Base-by-base conservation (phyloP, 1,140 invertebrate genomes). In the Saccostrea cuccullata region DNA sequence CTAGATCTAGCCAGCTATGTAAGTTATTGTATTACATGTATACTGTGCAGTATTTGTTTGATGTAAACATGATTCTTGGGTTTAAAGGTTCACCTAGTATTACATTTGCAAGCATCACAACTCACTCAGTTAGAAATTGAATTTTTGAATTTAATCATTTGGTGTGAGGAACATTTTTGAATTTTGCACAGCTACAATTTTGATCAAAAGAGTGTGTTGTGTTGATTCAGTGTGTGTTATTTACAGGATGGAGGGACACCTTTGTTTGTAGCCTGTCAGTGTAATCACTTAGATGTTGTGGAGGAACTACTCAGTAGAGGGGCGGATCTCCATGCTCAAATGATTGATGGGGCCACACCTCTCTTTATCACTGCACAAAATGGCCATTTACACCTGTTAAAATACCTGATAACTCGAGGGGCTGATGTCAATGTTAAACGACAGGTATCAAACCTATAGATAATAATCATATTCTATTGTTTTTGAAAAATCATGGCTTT, bases 231-330 rank as follows among this genome's bases (percentile, higher is more conserved):
- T 30, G 9, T 83, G 15, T 88, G 55, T 88, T 67, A 82, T 91
- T 87, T 84, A 23, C 94, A 98, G 97, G 98, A 99, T 95, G 98
- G 98, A 17, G 98, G 98, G 82, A 98, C 98, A 55, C 97, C 98
- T 0, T 94, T 98, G 86, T 98, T 98, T 95, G 97, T 98, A 26
- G 97, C 98, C 23, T 97, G 98, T 92, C 98, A 99, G 94, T 98
- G 97, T 92, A 98, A 98, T 13, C 97, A 98, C 95, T 95, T 97
- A 88, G 97, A 98, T 89, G 97, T 98, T 15, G 97, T 98, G 2
- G 96, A 97, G 91, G 97, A 97, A 92, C 95, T 99, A 9, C 95
- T 98, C 55, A 96, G 96, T 73, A 95, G 96, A 91, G 98, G 97
- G 20, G 97, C 98, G 13, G 96, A 98, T 94, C 96, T 98, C 8